Evolutionary conservation across 2,888 invertebrate species (phyloP), one percentile per base, ranked within the genome.

Genomic region (Prenolepis imparis): DNA sequence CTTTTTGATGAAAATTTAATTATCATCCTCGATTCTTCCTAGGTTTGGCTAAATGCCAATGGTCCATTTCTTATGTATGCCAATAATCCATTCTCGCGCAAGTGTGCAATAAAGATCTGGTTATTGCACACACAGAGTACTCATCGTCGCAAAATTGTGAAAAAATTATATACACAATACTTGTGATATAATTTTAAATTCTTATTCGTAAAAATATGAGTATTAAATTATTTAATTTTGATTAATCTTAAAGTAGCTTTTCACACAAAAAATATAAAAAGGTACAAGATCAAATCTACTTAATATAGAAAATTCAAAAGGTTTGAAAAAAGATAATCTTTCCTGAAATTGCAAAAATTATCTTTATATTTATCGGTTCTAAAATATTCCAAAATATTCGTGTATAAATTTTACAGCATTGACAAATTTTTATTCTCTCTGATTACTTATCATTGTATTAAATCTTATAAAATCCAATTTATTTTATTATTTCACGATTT

Each of bases 1-100:
- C 21, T 57, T 80, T 70, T 70, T 44, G 32, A 59, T 59, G 78
- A 44, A 70, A 70, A 80, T 61, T 80, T 80, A 59, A 80, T 78
- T 59, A 59, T 21, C 44, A 12, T 52, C 44, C 59, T 70, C 61
- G 59, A 80, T 41, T 32, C 5, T 63, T 59, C 52, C 8, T 11
- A 44, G 21, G 1, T 61, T 21, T 80, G 78, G 70, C 57, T 18
- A 5, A 44, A 24, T 18, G 70, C 78, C 28, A 70, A 44, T 59
- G 15, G 15, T 59, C 18, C 21, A 57, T 78, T 57, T 59, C 36
- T 75, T 75, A 75, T n/a, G 21, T 55, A 36, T n/a, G n/a, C n/a
- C n/a, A n/a, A n/a, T n/a, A n/a, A n/a, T n/a, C n/a, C n/a, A n/a
- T 75, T 52, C 21, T 44, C 8, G 6, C 21, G 1, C 11, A 12